phyloP scores from a whole-genome alignment of 1,140 invertebrate genomes.

The Coelopa frigida region DNA sequence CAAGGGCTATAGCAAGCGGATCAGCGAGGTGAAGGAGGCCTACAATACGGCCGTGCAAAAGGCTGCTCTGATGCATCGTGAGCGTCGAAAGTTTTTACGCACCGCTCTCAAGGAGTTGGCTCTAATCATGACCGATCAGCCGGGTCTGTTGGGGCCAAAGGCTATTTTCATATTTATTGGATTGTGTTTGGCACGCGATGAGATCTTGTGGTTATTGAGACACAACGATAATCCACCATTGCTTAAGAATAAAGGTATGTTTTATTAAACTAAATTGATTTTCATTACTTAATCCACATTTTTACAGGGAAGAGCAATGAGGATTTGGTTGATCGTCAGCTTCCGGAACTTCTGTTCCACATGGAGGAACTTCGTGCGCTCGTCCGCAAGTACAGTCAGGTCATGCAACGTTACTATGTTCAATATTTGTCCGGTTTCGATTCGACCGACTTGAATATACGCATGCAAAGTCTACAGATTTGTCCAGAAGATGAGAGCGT shows the following conservation, averaged over 20 bases:
- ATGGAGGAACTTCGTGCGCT: slow-evolving; percentile 94
- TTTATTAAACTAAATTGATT: neutral
- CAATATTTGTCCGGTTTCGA: slow-evolving; percentile 96
- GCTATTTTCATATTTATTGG: slow-evolving; percentile 96
- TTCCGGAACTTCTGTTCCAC: slow-evolving; percentile 96
- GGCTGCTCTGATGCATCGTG: slow-evolving; percentile 83
- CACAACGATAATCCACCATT: slow-evolving; percentile 93
- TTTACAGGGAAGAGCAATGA: slow-evolving; percentile 61
- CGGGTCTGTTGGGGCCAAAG: slow-evolving; percentile 93
- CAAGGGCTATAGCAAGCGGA: slow-evolving; percentile 88
- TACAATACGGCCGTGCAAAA: slow-evolving; percentile 84
- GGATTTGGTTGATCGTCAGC: slow-evolving; percentile 85
- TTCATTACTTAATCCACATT: neutral
- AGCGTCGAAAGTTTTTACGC: slow-evolving; percentile 91
- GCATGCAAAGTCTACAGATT: slow-evolving; percentile 78
- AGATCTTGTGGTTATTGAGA: slow-evolving; percentile 92
- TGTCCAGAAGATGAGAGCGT: slow-evolving; percentile 92
- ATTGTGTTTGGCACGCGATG: slow-evolving; percentile 88
- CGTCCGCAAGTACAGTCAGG: slow-evolving; percentile 90
- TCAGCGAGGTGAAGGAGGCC: slow-evolving; percentile 91
- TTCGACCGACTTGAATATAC: slow-evolving; percentile 82
- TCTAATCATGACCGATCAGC: slow-evolving; percentile 94
- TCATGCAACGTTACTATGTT: slow-evolving; percentile 96
- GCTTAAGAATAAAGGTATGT: slow-evolving; percentile 64
- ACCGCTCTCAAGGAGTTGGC: slow-evolving; percentile 93